These are phyloP conservation scores for Echinops telfairi DNA, from an alignment of 2,113 vertebrate genomes.

Conservation along the genomic window DNA sequence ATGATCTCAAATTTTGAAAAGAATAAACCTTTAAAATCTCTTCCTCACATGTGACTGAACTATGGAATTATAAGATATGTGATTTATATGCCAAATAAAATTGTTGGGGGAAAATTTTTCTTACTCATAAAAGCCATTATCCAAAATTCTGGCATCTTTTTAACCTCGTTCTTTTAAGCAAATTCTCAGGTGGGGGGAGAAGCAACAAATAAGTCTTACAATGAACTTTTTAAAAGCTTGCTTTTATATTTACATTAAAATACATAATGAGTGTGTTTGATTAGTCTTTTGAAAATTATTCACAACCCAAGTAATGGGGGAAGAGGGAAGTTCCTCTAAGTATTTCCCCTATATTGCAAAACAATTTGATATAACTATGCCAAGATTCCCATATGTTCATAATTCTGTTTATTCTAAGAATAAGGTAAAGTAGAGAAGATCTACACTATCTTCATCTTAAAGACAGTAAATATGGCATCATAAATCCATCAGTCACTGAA, in stretches of 20 bases:
- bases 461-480: neutral
- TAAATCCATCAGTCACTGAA: no score
- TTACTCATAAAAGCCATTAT: neutral
- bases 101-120: no score
- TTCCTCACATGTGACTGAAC: neutral
- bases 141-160: neutral
- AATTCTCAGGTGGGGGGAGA: neutral
- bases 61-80: no score
- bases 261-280: neutral
- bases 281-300: constrained; percentile 1
- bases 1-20: constrained; percentile 18
- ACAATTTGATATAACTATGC: neutral
- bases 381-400: neutral
- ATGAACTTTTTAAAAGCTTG: neutral
- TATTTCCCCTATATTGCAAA: neutral
- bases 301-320: neutral
- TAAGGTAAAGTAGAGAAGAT: neutral
- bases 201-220: neutral
- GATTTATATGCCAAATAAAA: no score
- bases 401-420: neutral
- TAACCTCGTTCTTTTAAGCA: neutral
- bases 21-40: neutral
- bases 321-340: neutral
- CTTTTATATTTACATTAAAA: neutral
- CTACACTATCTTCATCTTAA: neutral